Percentiles rank a stretch among this genome's conserved stretches.
Conservation (phyloP, 2,888 invertebrate genomes). For the Adelphocoris suturalis region DNA sequence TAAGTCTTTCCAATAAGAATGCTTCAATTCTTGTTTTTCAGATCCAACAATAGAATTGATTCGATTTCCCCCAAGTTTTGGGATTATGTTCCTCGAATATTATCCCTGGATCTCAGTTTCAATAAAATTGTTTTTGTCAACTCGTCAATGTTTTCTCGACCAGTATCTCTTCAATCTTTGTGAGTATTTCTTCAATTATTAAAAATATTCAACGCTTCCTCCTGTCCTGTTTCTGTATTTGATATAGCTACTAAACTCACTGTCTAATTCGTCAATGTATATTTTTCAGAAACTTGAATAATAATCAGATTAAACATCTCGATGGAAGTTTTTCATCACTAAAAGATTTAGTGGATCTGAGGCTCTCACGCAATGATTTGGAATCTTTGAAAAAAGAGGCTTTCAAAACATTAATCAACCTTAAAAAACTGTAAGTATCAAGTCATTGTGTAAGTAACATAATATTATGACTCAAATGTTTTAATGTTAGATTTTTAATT, state of each 20-base stretch:
- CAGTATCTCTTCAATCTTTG: conserved; percentile 85
- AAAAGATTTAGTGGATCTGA: conserved; percentile 85
- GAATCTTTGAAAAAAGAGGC: conserved; percentile 86
- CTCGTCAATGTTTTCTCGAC: conserved; percentile 83
- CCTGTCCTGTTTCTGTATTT: too few relatives aligned
- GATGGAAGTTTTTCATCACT: conserved; percentile 87
- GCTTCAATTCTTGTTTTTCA: conserved; percentile 76
- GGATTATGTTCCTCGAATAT: conserved; percentile 80
- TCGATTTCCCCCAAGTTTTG: conserved; percentile 80
- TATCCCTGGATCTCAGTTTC: conserved; percentile 83
- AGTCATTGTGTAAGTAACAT: neutral
- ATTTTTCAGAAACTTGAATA: conserved; percentile 78
- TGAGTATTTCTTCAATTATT: conserved; percentile 79
- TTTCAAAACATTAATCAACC: conserved; percentile 80
- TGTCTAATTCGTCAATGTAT: neutral
- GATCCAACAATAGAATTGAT: conserved; percentile 81
- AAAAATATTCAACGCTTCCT: neutral
- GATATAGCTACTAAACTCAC: too few relatives aligned
- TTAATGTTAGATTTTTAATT: too few relatives aligned
- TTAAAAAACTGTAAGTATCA: conserved; percentile 79
- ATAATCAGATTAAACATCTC: conserved; percentile 86
- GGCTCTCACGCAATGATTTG: conserved; percentile 89
- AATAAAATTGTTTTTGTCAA: conserved; percentile 83
- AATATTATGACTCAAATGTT: too few relatives aligned
- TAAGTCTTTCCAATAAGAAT: too few relatives aligned